Percentiles rank a stretch among this genome's conserved stretches.
phyloP scores from a whole-genome alignment of 2,113 vertebrate genomes.

The Glaucomys volans region DNA sequence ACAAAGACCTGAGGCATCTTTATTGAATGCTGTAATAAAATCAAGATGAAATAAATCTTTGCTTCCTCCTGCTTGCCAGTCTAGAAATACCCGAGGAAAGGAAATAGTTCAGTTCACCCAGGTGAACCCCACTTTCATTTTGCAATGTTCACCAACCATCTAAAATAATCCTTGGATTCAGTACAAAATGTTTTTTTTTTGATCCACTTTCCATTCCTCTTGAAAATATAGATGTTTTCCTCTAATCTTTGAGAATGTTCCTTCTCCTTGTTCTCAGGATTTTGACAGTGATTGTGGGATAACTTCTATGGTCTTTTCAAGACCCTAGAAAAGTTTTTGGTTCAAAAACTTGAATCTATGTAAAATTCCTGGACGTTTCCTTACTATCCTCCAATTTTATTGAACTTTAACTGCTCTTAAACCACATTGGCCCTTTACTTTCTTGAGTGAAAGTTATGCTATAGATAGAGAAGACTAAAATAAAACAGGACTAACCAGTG shows the following conservation, averaged over 20 bases:
- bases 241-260: neutral
- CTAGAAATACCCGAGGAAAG: neutral
- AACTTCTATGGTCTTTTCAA: neutral
- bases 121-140: conserved; percentile 27
- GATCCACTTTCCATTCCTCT: conserved; percentile 13
- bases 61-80: neutral
- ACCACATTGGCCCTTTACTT: neutral
- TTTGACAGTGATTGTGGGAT: neutral
- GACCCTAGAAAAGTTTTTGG: conserved; percentile 7
- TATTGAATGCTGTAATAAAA: conserved; percentile 40
- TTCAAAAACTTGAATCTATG: neutral
- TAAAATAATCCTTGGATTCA: neutral
- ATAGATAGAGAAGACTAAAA: neutral
- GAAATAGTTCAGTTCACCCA: neutral
- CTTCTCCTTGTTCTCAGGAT: neutral
- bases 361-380: neutral
- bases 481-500: neutral
- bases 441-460: conserved; percentile 3
- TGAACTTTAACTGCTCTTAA: conserved; percentile 39
- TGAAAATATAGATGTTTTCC: neutral
- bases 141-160: neutral
- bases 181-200: neutral
- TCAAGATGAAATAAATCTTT: neutral
- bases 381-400: neutral
- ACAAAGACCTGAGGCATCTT: conserved; percentile 15